Base-by-base conservation (phyloP, 2,797 vertebrate species). In the Falco cherrug region DNA sequence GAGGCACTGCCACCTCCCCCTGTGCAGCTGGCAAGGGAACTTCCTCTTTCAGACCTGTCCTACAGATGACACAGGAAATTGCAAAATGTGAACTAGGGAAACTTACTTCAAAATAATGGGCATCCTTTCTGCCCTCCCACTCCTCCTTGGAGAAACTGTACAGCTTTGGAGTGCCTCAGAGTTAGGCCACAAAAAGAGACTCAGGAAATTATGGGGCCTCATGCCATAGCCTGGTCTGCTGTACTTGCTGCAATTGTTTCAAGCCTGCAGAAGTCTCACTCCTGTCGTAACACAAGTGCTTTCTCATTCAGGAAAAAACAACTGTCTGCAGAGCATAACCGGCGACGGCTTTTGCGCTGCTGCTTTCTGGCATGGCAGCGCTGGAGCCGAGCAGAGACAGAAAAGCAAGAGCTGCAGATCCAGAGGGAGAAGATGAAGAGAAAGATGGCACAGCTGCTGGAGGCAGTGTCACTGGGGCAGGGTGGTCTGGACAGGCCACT, bases 381-480 rank as follows among this genome's bases (percentile, higher is more conserved):
- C 41, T 99, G 99, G 98, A 98, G 98, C 94, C 98, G 29, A 84
- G 94, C 71, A 7, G 98, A 99, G 95, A 97, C 31, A 25, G 97
- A 98, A 48, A 98, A 97, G 64, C 97, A 91, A 90, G 97, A 98
- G 60, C 97, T 99, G 80, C 97, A 98, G 54, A 88, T 94, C 28
- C 98, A 97, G 92, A 99, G 98, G 80, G 98, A 99, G 75, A 98
- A 99, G 97, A 99, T 95, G 1, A 98, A 97, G 47, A 97, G 83
- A 91, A 99, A 99, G 97, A 99, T 99, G 98, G 98, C 98, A 17
- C 98, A 98, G 81, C 97, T 99, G 84, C 98, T 99, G 69, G 94
- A 95, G 21, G 98, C 98, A 35, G 98, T 98, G 21, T 97, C 98
- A 4, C 95, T 95, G 29, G 97, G 98, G 57, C 97, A 90, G 31